phyloP scores from a whole-genome alignment of 1,140 invertebrate genomes.

The Drosophila kepulauana region DNA sequence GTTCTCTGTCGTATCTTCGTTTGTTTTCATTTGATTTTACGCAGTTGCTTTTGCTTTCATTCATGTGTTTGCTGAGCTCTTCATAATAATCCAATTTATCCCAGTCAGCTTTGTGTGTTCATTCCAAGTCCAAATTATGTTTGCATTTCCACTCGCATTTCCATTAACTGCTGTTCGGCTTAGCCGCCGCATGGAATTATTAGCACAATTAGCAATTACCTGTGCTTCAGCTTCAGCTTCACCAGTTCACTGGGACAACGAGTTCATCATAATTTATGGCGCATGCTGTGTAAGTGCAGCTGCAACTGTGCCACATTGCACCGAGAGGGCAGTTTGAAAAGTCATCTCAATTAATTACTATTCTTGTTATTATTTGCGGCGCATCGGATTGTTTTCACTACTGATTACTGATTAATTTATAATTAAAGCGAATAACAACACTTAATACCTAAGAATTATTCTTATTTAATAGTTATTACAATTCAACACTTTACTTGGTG shows the following conservation, averaged over 20 bases:
- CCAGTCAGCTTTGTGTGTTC: slow-evolving; percentile 24
- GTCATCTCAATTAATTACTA: no score
- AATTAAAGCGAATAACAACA: no score
- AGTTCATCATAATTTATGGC: slow-evolving; percentile 24
- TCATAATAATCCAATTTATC: slow-evolving; percentile 32
- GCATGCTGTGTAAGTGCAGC: background rate
- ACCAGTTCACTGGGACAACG: background rate
- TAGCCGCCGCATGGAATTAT: slow-evolving; percentile 18
- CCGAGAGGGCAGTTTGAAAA: background rate
- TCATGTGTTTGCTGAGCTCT: slow-evolving; percentile 35
- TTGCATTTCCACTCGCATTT: background rate
- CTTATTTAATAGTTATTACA: no score
- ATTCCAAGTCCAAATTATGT: background rate
- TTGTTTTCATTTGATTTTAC: slow-evolving; percentile 20
- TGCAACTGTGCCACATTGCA: background rate
- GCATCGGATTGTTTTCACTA: no score
- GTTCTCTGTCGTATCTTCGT: background rate
- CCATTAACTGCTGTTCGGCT: slow-evolving; percentile 17
- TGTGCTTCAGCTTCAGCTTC: background rate
- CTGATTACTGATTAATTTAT: no score
- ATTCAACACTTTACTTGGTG: no score
- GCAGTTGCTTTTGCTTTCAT: background rate
- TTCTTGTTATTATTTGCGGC: no score
- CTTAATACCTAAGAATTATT: no score
- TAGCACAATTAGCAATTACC: slow-evolving; percentile 33